phyloP scores from a whole-genome alignment of 2,888 invertebrate species.

The Smittia sp. region DNA sequence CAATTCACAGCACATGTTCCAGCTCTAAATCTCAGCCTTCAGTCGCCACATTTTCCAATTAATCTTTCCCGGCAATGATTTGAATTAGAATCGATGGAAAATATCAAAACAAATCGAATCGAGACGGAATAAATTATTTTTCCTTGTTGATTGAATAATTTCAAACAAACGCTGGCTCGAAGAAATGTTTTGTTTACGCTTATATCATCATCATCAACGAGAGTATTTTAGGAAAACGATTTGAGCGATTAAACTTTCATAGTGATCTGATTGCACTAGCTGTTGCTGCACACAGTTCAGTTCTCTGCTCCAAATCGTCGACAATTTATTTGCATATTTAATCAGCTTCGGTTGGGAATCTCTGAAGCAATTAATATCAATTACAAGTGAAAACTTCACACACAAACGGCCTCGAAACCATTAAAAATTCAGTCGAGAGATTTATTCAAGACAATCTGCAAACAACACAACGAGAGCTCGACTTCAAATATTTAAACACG shows the following conservation, averaged over 20 bases:
- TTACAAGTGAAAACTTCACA: conserved; percentile 15
- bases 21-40: conserved; percentile 10
- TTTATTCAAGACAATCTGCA: conserved; percentile 14
- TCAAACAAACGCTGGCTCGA: too few relatives aligned
- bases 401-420: background rate
- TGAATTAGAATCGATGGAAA: conserved; percentile 9
- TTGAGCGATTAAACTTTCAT: background rate
- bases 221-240: background rate
- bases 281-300: background rate
- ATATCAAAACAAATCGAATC: conserved; percentile 5
- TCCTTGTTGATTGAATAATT: conserved; percentile 27
- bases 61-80: background rate
- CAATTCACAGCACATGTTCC: conserved; percentile 19
- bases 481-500: conserved; percentile 2
- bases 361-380: conserved; percentile 2
- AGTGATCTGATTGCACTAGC: background rate
- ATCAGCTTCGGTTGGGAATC: background rate
- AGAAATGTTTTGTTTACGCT: background rate
- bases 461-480: background rate
- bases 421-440: conserved; percentile 1
- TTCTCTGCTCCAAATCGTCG: background rate
- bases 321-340: background rate
- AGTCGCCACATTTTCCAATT: conserved; percentile 16
- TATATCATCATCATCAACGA: background rate
- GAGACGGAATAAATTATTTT: too few relatives aligned